Base-by-base conservation (phyloP, 2,888 invertebrate species). In the Saturnia pavonia region DNA sequence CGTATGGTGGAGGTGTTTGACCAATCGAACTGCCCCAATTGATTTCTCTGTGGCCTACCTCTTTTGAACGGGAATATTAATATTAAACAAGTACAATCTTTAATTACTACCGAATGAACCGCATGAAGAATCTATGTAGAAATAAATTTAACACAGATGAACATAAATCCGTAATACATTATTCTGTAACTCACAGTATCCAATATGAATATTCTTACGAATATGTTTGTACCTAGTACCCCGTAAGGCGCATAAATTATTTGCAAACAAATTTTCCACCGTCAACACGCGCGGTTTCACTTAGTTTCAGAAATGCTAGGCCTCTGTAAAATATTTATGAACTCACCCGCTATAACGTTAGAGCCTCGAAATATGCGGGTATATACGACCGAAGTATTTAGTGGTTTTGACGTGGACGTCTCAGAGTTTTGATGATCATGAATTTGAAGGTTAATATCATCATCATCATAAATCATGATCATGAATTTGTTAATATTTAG, bases 191-290 rank as follows among this genome's bases (percentile, higher is more conserved):
- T 14, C 57, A 14, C 27, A 60, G 25, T 54, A 48, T 54, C 6
- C 22, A 25, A 65, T 40, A n/a, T n/a, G 16, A 40, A 65, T 65
- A 40, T 65, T 65, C 65, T 40, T 40, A 19, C 12, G 40, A 65
- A 65, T 65, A 40, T 67, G n/a, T n/a, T n/a, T n/a, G 22, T 67
- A 65, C 65, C 14, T 25, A 43, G 12, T 25, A 42, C n/a, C n/a
- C n/a, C 43, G 67, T 42, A 57, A 22, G 57, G 25, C 48, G 63
- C 51, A 72, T 76, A 75, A 78, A 76, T 78, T 74, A 78, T 78
- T 76, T 72, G 75, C 72, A 76, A 76, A 78, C 77, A 75, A 76
- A 78, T 78, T 76, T 76, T 69, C 73, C 71, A 72, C 65, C n/a
- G 72, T 73, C 75, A 74, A 78, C 75, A 74, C 72, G 71, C 71